Percentiles rank a stretch among this genome's conserved stretches.
Conservation (phyloP, 2,113 vertebrate species). For the Alectura lathami region DNA sequence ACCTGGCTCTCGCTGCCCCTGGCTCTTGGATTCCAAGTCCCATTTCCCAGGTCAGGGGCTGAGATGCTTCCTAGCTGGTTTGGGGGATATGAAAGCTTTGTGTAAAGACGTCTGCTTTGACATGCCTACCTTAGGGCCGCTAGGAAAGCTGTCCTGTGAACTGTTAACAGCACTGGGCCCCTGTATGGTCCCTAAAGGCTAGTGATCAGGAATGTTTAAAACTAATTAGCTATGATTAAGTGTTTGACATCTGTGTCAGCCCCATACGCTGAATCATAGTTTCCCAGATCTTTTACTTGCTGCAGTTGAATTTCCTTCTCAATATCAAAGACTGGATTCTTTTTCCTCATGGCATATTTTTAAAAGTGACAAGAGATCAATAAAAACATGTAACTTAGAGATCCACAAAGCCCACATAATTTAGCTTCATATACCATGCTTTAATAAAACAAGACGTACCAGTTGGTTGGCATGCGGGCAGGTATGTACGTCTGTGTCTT, state of each 20-base stretch:
- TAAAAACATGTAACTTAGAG: slow-evolving; percentile 55
- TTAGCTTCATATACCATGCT: slow-evolving; percentile 18
- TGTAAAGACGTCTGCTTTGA: not conserved
- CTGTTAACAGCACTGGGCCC: not conserved
- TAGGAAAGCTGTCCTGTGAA: not conserved
- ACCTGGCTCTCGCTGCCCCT: not conserved
- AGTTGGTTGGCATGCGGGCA: not conserved
- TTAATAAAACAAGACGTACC: slow-evolving; percentile 31
- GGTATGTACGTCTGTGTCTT: not conserved
- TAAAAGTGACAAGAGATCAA: slow-evolving; percentile 37
- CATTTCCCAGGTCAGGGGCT: not conserved
- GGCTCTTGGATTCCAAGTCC: rapidly evolving
- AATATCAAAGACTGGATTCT: slow-evolving; percentile 12
- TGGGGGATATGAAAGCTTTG: not conserved
- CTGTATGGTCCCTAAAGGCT: not conserved
- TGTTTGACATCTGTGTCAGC: not conserved
- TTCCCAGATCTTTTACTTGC: not conserved
- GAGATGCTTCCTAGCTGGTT: not conserved
- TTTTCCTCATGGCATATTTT: not conserved
- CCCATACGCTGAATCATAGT: not conserved
- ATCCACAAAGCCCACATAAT: slow-evolving; percentile 29
- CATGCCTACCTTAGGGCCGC: not conserved
- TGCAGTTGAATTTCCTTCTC: slow-evolving; percentile 35
- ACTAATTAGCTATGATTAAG: not conserved
- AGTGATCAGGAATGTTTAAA: not conserved